These are phyloP conservation scores for Ditula angustiorana DNA, from an alignment of 2,888 invertebrate species.

Conservation along the genomic window DNA sequence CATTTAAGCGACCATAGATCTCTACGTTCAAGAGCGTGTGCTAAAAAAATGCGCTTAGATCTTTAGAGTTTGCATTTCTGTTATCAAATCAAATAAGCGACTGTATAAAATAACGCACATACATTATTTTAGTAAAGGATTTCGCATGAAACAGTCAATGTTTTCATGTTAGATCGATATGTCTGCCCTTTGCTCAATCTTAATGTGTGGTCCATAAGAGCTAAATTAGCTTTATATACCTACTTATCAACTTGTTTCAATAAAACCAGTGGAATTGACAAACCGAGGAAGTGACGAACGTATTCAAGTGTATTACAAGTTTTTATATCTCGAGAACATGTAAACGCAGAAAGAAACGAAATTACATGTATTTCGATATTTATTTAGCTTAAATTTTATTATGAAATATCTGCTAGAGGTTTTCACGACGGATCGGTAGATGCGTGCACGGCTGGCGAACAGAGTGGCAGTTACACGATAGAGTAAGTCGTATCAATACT, in stretches of 20 bases:
- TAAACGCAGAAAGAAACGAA: background rate
- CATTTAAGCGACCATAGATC: too few relatives aligned
- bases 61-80: too few relatives aligned
- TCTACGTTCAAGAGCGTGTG: background rate
- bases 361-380: background rate
- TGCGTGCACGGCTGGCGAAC: background rate
- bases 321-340: background rate
- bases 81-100: background rate
- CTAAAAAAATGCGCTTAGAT: background rate
- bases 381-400: conserved; percentile 27
- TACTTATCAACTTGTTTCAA: background rate
- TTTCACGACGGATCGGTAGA: conserved; percentile 46
- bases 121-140: background rate
- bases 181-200: background rate
- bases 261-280: background rate
- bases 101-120: too few relatives aligned
- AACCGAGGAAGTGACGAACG: background rate
- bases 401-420: conserved; percentile 51
- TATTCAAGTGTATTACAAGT: conserved; percentile 1
- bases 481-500: background rate
- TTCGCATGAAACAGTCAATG: background rate
- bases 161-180: background rate
- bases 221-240: background rate
- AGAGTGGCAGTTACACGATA: background rate
- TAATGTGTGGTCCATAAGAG: background rate